These are phyloP conservation scores for Lasiurus cinereus DNA, from an alignment of 2,113 vertebrate genomes.

Conservation along the genomic window DNA sequence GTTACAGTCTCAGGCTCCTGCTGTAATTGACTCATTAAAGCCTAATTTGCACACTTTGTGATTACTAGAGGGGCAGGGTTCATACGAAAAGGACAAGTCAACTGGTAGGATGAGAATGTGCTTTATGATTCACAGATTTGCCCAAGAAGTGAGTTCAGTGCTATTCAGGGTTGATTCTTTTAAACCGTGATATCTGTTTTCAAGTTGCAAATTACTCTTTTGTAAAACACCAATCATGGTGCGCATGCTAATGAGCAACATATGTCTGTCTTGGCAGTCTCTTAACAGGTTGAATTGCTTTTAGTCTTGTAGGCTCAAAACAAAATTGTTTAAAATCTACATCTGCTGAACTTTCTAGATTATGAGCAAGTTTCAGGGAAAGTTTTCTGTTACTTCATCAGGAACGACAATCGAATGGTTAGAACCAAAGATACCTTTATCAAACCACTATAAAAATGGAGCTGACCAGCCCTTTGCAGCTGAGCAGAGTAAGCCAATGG, in stretches of 20 bases:
- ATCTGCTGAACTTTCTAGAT: constrained; percentile 79
- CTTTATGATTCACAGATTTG: constrained; percentile 1
- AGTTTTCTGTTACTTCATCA: constrained; percentile 90
- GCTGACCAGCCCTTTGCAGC: constrained; percentile 89
- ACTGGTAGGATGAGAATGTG: background rate
- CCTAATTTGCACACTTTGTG: background rate
- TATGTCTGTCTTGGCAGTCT: constrained; percentile 80
- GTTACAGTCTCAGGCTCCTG: background rate
- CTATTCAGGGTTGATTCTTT: constrained; percentile 70
- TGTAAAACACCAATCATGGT: constrained; percentile 82
- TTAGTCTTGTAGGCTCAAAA: constrained; percentile 66
- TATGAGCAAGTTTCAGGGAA: constrained; percentile 92
- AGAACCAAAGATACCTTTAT: constrained; percentile 94
- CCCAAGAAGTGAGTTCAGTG: constrained; percentile 4
- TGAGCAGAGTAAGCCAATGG: constrained; percentile 89
- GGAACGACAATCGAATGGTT: constrained; percentile 96
- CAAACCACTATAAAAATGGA: constrained; percentile 96
- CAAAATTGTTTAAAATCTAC: constrained; percentile 74
- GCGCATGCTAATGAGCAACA: constrained; percentile 87
- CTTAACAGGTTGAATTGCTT: constrained; percentile 83
- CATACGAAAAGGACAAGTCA: background rate
- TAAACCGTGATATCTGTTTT: constrained; percentile 84
- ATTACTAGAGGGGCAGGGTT: background rate
- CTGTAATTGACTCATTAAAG: background rate
- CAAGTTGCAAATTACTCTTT: constrained; percentile 80